A percentile compares a stretch with the other conserved stretches of the same genome.
phyloP scores from a whole-genome alignment of 2,888 invertebrate species.

The Iphiclides podalirius region DNA sequence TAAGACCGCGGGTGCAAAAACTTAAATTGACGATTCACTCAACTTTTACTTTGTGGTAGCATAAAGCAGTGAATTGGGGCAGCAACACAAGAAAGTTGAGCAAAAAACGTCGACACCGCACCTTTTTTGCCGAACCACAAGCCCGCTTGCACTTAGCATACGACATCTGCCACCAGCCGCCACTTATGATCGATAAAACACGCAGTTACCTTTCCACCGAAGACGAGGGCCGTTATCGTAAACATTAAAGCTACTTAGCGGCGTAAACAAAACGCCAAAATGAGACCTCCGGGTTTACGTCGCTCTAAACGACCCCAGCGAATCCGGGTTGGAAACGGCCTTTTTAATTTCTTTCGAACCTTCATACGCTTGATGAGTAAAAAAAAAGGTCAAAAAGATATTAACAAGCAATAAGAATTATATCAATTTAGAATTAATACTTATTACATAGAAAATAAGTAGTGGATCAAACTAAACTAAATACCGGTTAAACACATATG shows the following conservation, averaged over 20 bases:
- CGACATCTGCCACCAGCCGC: constrained; percentile 45
- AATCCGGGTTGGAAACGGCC: constrained; percentile 8
- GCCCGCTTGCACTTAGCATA: constrained; percentile 7
- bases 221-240: constrained; percentile 63
- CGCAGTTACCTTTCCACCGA: constrained; percentile 47
- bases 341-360: background rate
- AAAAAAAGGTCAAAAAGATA: too few species aligned
- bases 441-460: too few species aligned
- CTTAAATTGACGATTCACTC: background rate
- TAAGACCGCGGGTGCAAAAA: too few species aligned
- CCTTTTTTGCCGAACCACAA: background rate
- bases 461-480: too few species aligned
- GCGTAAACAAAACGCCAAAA: constrained; percentile 44
- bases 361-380: too few species aligned
- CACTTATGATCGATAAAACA: constrained; percentile 49
- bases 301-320: constrained; percentile 10
- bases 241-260: constrained; percentile 47
- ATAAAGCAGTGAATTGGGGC: background rate
- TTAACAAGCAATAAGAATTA: too few species aligned
- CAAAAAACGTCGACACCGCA: background rate
- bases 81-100: background rate
- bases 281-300: constrained; percentile 31
- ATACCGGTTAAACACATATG: too few species aligned
- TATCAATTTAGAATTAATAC: too few species aligned
- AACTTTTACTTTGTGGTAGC: constrained; percentile 20